phyloP scores from a whole-genome alignment of 2,888 invertebrate genomes.

The Napeogenes inachia region DNA sequence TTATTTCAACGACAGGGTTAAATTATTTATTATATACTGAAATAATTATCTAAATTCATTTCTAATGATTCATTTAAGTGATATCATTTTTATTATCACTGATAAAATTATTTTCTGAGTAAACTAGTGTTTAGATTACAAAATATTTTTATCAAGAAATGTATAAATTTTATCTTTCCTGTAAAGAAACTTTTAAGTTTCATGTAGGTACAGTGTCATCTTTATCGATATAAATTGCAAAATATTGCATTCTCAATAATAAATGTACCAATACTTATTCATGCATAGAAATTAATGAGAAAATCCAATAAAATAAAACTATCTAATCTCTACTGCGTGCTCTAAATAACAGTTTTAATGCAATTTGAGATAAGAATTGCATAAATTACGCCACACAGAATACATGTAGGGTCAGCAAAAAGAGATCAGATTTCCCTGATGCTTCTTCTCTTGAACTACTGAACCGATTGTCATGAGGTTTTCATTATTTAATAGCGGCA shows the following conservation, averaged over 20 bases:
- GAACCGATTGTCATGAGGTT: no score
- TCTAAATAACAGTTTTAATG: constrained; percentile 35
- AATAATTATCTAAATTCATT: neutral
- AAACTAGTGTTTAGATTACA: no score
- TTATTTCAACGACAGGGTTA: no score
- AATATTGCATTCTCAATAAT: neutral
- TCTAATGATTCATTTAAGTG: neutral
- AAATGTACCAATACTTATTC: neutral
- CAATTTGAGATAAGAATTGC: constrained; percentile 41
- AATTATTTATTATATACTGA: neutral
- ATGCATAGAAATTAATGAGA: neutral
- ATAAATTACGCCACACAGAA: constrained; percentile 27
- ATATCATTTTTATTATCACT: neutral
- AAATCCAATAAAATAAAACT: neutral
- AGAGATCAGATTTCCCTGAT: no score
- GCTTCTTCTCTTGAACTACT: no score
- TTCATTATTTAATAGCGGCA: no score
- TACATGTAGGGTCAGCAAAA: neutral
- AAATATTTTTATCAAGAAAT: no score
- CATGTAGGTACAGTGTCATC: no score
- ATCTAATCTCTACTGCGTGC: constrained; percentile 9
- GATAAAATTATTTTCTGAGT: neutral
- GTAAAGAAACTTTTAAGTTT: no score
- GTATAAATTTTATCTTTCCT: no score
- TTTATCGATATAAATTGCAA: no score